Conservation (phyloP, 2,113 vertebrate species). For the Eulemur rufifrons region DNA sequence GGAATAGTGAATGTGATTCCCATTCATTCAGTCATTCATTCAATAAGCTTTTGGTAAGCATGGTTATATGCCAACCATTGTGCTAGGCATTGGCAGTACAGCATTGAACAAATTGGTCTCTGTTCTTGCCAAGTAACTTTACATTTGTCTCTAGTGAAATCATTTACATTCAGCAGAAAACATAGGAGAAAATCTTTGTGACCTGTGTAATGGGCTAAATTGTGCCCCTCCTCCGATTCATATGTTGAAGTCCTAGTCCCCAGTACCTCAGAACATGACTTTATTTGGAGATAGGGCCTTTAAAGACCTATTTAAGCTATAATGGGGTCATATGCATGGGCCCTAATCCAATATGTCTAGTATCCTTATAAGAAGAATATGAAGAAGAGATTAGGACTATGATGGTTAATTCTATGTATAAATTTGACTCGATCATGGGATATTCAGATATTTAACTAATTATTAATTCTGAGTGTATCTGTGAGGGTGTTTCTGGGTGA, state of each 20-base stretch:
- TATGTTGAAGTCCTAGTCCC: neutral
- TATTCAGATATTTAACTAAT: neutral
- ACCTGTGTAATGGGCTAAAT: neutral
- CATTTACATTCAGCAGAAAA: neutral
- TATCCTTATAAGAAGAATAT: neutral
- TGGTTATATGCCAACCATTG: neutral
- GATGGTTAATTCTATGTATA: neutral
- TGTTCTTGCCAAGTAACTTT: constrained; percentile 12
- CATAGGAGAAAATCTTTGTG: neutral
- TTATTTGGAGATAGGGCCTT: neutral
- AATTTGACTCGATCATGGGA: neutral
- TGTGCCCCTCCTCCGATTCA: neutral
- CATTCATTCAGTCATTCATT: neutral
- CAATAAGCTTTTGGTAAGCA: neutral
- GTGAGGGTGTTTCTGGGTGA: neutral
- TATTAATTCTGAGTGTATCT: neutral
- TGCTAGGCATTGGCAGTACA: neutral
- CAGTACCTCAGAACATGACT: neutral
- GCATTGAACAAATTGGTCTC: neutral
- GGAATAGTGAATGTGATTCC: constrained; percentile 1
- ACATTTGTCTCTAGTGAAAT: neutral
- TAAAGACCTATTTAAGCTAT: constrained; percentile 27
- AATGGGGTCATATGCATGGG: neutral
- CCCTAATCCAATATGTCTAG: neutral
- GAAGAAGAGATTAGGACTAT: neutral